These are phyloP conservation scores for Drosophila tropicalis DNA, from an alignment of 1,140 invertebrate species.

Conservation along the genomic window DNA sequence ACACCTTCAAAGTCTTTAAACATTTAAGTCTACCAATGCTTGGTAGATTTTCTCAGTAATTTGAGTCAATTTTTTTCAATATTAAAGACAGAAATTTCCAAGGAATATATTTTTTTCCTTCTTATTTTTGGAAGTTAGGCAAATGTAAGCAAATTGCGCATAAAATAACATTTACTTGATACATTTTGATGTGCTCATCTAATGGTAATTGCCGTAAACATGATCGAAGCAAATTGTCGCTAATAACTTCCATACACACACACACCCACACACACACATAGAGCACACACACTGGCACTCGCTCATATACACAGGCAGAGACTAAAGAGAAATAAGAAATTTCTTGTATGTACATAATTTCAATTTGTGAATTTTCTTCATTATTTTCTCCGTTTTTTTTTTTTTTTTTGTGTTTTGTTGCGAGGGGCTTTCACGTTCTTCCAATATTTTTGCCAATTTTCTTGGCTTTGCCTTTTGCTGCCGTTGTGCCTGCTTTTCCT, in stretches of 20 bases:
- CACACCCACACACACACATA: constrained; percentile 12
- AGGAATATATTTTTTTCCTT: neutral
- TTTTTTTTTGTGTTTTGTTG: constrained; percentile 22
- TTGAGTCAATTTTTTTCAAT: neutral
- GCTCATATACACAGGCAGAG: constrained; percentile 11
- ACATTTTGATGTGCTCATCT: constrained; percentile 71
- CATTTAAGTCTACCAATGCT: too few relatives aligned
- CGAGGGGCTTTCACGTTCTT: constrained; percentile 37
- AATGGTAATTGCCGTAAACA: constrained; percentile 74
- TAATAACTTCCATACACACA: constrained; percentile 65
- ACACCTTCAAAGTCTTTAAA: too few relatives aligned
- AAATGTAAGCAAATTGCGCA: constrained; percentile 50
- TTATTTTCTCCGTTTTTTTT: constrained; percentile 51
- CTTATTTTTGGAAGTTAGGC: constrained; percentile 5
- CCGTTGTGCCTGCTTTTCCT: neutral
- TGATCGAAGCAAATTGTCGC: constrained; percentile 77
- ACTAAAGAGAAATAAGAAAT: constrained; percentile 12
- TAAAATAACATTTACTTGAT: constrained; percentile 68
- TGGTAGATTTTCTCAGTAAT: neutral
- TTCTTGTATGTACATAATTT: constrained; percentile 70
- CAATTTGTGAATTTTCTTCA: constrained; percentile 78
- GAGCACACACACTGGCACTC: too few relatives aligned
- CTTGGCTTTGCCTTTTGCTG: constrained; percentile 40
- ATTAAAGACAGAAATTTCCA: neutral
- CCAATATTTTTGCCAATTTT: constrained; percentile 78